Evolutionary conservation across 2,113 vertebrate species (phyloP), one percentile per base, ranked within the genome.

Genomic region (Petrocephalus zakoni): DNA sequence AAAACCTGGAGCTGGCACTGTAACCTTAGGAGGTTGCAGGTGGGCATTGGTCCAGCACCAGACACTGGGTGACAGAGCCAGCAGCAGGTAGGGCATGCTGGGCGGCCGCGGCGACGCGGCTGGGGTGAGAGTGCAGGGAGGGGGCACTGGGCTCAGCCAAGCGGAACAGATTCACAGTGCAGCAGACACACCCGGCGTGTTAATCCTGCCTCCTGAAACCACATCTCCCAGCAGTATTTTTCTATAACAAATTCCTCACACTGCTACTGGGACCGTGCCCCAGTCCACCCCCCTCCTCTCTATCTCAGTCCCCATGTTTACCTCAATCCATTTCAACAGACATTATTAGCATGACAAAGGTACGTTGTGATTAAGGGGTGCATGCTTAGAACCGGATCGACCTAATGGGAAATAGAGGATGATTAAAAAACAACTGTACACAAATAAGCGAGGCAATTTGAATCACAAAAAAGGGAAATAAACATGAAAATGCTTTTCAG

Each of bases 171-270:
- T 89, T 88, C 78, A 89, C 64, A 61, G 85, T 29, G 51, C 88
- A 90, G 91, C 91, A 90, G 87, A 85, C 4, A 91, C 75, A 34
- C 87, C 49, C 15, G 22, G 8, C n/a, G 19, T 68, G 51, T 85
- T 92, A 90, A 92, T 91, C 91, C 89, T 37, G 72, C 15, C 72
- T 75, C 55, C 81, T 88, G 47, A 89, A 88, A 89, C 47, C 81
- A 56, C 64, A 21, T 6, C 46, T 29, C 85, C 82, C 75, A 61
- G 91, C 52, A 51, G 37, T 47, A n/a, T 58, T 56, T 64, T 21
- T 56, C 58, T 22, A 75, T 25, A 25, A 75, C 89, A 91, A 88
- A 90, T 91, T 87, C 75, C 87, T 29, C 61, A 87, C 88, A 90
- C 90, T 88, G 84, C 64, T 89, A 47, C 22, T 89, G 87, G 89